Evolutionary conservation across 2,888 invertebrate genomes (phyloP).

Genomic region (Tipula helvola): DNA sequence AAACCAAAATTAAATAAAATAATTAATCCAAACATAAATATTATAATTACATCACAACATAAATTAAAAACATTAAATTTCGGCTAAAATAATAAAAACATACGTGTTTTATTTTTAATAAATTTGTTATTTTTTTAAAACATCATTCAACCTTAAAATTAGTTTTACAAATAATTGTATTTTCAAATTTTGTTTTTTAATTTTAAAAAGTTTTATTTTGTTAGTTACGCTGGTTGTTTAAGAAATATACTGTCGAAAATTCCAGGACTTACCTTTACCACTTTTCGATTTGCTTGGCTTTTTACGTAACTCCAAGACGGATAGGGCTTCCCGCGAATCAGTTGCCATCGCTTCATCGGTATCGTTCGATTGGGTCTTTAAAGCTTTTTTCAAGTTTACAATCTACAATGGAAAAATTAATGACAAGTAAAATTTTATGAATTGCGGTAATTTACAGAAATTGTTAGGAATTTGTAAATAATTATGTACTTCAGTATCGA

Average conservation of each 20-base stretch:
- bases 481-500: conserved; percentile 66
- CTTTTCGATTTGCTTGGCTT: conserved; percentile 31
- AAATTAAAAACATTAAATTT: background rate
- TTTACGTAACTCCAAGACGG: conserved; percentile 29
- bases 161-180: background rate
- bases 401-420: conserved; percentile 48
- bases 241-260: conserved; percentile 4
- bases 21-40: background rate
- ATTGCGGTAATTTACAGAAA: background rate
- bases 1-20: background rate
- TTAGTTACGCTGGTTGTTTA: background rate
- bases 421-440: background rate
- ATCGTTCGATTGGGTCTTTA: conserved; percentile 69
- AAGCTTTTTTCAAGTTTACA: conserved; percentile 72
- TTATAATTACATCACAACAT: background rate
- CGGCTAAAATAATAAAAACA: background rate
- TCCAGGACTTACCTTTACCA: conserved; percentile 21
- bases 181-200: background rate
- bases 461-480: background rate
- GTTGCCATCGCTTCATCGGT: conserved; percentile 76
- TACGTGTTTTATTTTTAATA: background rate
- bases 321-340: conserved; percentile 48
- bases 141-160: background rate
- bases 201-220: background rate
- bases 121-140: background rate